These are phyloP conservation scores for Drosophila simulans DNA, from an alignment of 1,140 invertebrate species.

Conservation along the genomic window DNA sequence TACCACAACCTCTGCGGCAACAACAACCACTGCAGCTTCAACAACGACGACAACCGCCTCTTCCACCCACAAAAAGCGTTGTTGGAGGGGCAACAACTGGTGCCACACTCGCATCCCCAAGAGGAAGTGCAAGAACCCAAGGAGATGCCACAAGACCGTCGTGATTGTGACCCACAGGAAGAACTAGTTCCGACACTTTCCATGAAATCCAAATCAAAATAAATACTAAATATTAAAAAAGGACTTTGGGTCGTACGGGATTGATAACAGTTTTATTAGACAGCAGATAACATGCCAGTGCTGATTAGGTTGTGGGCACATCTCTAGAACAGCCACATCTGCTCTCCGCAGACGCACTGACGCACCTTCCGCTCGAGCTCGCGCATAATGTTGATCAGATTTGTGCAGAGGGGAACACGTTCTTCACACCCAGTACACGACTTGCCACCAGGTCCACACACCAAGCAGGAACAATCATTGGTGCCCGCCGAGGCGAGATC, in stretches of 20 bases:
- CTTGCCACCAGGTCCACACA: background rate
- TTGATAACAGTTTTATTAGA: too few species aligned
- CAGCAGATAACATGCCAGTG: too few species aligned
- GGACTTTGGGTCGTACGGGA: too few species aligned
- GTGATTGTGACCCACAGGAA: conserved; percentile 7
- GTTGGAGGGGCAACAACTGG: conserved; percentile 24
- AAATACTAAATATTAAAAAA: too few species aligned
- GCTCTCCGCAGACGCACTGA: background rate
- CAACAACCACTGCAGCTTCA: conserved; percentile 1
- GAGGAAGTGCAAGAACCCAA: background rate
- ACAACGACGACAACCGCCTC: conserved; percentile 4
- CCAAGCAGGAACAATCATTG: background rate
- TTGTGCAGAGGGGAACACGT: background rate
- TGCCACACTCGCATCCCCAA: conserved; percentile 1
- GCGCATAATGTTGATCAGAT: background rate
- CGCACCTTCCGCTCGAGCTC: background rate
- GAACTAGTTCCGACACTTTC: background rate
- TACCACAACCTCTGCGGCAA: background rate
- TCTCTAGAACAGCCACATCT: too few species aligned
- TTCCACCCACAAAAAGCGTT: conserved; percentile 8
- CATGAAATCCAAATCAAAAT: too few species aligned
- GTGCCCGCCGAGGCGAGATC: background rate
- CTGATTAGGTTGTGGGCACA: too few species aligned
- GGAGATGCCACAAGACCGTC: background rate
- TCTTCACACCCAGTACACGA: background rate